A percentile compares a stretch with the other conserved stretches of the same genome.
phyloP scores from a whole-genome alignment of 2,113 vertebrate genomes.

The Arenaria interpres region DNA sequence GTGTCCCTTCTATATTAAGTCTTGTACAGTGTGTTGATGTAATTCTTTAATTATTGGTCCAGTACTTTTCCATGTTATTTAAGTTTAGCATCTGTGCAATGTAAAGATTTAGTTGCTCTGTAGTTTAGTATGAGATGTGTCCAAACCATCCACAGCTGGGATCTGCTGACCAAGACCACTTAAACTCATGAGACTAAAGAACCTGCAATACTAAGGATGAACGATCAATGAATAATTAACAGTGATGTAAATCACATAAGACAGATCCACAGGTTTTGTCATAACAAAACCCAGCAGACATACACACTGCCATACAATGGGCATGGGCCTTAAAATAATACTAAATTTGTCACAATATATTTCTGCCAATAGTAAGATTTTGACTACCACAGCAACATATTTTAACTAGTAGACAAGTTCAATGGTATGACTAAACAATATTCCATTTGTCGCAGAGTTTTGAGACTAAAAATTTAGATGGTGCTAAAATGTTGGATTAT shows the following conservation, averaged over 20 bases:
- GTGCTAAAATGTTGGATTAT: neutral
- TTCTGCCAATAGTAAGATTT: neutral
- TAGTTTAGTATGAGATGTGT: neutral
- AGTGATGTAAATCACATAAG: neutral
- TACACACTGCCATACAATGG: fast-evolving
- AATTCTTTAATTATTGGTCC: neutral
- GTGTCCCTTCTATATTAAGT: neutral
- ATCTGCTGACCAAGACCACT: neutral
- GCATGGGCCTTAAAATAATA: neutral
- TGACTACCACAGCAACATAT: neutral
- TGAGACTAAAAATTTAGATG: neutral
- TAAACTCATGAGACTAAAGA: neutral
- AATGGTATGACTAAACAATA: neutral
- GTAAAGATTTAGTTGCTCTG: neutral
- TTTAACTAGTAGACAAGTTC: neutral
- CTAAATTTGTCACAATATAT: neutral
- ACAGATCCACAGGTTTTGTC: neutral
- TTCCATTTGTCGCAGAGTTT: neutral
- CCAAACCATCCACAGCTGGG: neutral
- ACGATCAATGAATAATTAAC: neutral
- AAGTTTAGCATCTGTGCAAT: neutral
- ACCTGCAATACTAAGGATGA: neutral
- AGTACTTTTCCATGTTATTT: neutral
- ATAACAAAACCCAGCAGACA: neutral
- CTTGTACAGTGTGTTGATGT: neutral